A percentile compares a stretch with the other conserved stretches of the same genome.
Evolutionary conservation across 2,888 invertebrate genomes (phyloP).

Genomic region (Sphaerophoria rueppellii): DNA sequence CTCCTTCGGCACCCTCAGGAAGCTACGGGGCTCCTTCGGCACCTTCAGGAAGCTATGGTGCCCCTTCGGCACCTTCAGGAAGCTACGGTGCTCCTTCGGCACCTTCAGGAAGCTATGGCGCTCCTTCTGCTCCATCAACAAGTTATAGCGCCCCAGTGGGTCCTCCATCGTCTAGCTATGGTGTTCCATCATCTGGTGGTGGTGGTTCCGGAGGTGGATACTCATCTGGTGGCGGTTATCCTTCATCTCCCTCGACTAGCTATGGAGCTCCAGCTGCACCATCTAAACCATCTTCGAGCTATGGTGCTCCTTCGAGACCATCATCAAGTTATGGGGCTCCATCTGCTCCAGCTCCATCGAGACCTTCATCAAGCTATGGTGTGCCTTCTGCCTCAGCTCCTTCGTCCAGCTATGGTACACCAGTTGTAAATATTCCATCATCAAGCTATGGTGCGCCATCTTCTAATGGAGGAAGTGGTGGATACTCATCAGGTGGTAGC

Average conservation of each 20-base stretch:
- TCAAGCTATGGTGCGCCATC: constrained; percentile 70
- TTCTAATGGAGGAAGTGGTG: constrained; percentile 73
- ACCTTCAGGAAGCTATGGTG: constrained; percentile 72
- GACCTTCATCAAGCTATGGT: constrained; percentile 75
- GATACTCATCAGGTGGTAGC: constrained; percentile 61
- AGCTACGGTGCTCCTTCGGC: constrained; percentile 80
- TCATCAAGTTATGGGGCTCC: constrained; percentile 83
- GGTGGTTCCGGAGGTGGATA: constrained; percentile 26
- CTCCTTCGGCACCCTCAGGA: constrained; percentile 79
- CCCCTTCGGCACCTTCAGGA: constrained; percentile 78
- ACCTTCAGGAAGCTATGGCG: constrained; percentile 79
- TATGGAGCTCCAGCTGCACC: constrained; percentile 36
- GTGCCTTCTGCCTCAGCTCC: constrained; percentile 77
- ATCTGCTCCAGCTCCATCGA: constrained; percentile 78
- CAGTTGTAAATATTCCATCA: constrained; percentile 63
- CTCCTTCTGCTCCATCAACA: constrained; percentile 78
- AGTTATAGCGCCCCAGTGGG: constrained; percentile 72
- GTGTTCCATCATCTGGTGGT: constrained; percentile 78
- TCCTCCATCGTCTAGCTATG: constrained; percentile 82
- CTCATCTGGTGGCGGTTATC: constrained; percentile 74
- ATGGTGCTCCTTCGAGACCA: constrained; percentile 81
- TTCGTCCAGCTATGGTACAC: constrained; percentile 80
- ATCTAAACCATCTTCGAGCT: constrained; percentile 77
- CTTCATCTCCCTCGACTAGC: constrained; percentile 77
- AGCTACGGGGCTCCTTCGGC: constrained; percentile 81